These are phyloP conservation scores for Acleris laterana DNA, from an alignment of 2,888 invertebrate species.

Conservation along the genomic window DNA sequence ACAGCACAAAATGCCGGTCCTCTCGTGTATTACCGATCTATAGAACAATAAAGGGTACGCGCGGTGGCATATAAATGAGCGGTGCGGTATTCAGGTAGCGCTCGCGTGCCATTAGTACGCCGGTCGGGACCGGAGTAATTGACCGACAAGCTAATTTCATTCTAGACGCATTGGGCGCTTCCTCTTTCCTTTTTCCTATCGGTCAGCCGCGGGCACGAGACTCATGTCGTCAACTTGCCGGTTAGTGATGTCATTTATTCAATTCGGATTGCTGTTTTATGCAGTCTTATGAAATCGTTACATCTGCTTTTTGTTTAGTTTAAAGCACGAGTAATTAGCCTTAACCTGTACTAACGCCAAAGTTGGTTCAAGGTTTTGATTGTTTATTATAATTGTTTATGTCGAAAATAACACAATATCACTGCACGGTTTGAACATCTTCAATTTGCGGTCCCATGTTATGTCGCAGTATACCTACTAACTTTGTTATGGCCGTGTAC, in stretches of 20 bases:
- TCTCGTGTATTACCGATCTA: conserved; percentile 83
- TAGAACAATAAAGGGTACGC: conserved; percentile 82
- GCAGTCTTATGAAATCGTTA: too few relatives aligned
- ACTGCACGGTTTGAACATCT: not conserved
- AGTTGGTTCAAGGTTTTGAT: not conserved
- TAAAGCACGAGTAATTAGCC: too few relatives aligned
- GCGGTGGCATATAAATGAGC: conserved; percentile 77
- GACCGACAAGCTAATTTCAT: conserved; percentile 82
- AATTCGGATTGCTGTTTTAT: not conserved
- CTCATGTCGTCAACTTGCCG: conserved; percentile 52
- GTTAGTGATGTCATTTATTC: conserved; percentile 42
- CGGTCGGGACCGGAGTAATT: conserved; percentile 78
- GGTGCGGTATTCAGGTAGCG: conserved; percentile 75
- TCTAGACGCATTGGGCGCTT: conserved; percentile 79
- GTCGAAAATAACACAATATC: not conserved
- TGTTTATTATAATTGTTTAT: not conserved
- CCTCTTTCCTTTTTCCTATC: conserved; percentile 85
- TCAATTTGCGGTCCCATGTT: not conserved
- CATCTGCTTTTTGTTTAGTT: too few relatives aligned
- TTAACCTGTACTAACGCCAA: too few relatives aligned
- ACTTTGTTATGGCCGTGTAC: conserved; percentile 8
- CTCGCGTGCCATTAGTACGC: conserved; percentile 79
- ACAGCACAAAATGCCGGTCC: conserved; percentile 82
- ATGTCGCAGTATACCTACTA: conserved; percentile 7
- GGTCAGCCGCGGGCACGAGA: conserved; percentile 75